Evolutionary conservation across 2,888 invertebrate species (phyloP), one percentile per base, ranked within the genome.

Genomic region (Horisme vitalbata): DNA sequence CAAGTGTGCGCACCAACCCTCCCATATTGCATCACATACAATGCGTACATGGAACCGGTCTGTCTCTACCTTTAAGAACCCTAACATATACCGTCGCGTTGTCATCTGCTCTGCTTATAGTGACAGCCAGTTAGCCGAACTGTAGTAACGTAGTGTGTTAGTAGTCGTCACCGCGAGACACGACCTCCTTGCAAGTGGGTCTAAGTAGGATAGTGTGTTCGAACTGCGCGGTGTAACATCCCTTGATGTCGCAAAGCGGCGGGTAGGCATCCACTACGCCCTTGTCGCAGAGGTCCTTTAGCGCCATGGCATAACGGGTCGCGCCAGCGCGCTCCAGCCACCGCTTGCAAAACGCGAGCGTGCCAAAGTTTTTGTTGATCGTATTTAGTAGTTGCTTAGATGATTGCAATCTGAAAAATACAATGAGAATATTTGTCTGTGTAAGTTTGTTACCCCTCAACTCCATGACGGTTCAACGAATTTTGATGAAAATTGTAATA

Each of bases 221-320:
- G 78, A 96, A 99, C 89, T 99, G 99, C 30, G 99, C 99, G 0
- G 99, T 99, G 87, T 99, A 99, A 79, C 96, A 97, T 45, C 99
- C 99, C 81, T 96, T 97, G 56, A 96, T 93, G 88, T 99, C 99
- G 75, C 99, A 99, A 39, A 99, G 92, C 5, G 99, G 99, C 11
- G 99, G 99, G 87, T 99, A 99, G 0, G 99, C 95, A 73, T 98
- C 97, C n/a, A 99, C 96, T 15, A 99, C 96, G 35, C 96, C 96
- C 78, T 98, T 98, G 80, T 99, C 99, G 85, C 98, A 98, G 43
- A 99, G 91, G 91, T 99, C 99, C 84, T 99, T 99, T 31, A 99
- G 91, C 1, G 98, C 98, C 96, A 99, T 97, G 68, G 99, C 95
- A 84, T 99, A 99, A 75, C 99, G 98, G 2, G 96, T 95, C 61